These are phyloP conservation scores for Anguilla obscura DNA, from an alignment of 2,797 vertebrate species.

Conservation along the genomic window DNA sequence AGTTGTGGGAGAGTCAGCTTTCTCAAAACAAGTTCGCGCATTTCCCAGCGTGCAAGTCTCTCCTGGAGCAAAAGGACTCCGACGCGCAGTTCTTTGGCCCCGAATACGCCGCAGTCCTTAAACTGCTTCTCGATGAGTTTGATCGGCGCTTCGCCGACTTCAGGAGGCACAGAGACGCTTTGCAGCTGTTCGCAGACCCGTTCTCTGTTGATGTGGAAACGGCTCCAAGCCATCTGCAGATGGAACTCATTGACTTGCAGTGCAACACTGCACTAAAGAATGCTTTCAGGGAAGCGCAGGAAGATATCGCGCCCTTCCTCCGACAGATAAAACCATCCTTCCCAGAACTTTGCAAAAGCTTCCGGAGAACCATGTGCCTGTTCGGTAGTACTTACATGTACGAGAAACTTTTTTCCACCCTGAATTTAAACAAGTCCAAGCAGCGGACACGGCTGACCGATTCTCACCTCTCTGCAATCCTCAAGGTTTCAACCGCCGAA, in stretches of 20 bases:
- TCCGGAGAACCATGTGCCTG: conserved; percentile 32
- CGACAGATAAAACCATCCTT: conserved; percentile 34
- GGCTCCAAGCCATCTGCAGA: conserved; percentile 26
- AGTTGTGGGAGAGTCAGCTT: conserved; percentile 35
- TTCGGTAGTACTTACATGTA: conserved; percentile 32
- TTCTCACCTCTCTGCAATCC: conserved; percentile 39
- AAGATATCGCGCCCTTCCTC: conserved; percentile 31
- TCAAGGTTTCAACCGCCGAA: conserved; percentile 39
- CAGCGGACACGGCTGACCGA: conserved; percentile 38
- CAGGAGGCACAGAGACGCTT: neutral
- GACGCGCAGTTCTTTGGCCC: neutral
- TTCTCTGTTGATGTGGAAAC: conserved; percentile 39
- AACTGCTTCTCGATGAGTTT: neutral
- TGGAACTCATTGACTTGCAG: conserved; percentile 31
- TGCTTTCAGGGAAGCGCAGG: conserved; percentile 36
- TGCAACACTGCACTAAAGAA: conserved; percentile 39
- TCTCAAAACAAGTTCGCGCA: conserved; percentile 36
- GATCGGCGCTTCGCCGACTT: neutral
- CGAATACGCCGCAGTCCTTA: neutral
- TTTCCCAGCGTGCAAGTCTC: conserved; percentile 28
- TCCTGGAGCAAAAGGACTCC: neutral
- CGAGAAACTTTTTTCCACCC: conserved; percentile 33
- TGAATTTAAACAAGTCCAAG: conserved; percentile 41
- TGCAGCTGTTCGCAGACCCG: conserved; percentile 38
- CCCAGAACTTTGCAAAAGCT: conserved; percentile 39